Conservation (phyloP, 1,140 invertebrate genomes). For the Formica exsecta region DNA sequence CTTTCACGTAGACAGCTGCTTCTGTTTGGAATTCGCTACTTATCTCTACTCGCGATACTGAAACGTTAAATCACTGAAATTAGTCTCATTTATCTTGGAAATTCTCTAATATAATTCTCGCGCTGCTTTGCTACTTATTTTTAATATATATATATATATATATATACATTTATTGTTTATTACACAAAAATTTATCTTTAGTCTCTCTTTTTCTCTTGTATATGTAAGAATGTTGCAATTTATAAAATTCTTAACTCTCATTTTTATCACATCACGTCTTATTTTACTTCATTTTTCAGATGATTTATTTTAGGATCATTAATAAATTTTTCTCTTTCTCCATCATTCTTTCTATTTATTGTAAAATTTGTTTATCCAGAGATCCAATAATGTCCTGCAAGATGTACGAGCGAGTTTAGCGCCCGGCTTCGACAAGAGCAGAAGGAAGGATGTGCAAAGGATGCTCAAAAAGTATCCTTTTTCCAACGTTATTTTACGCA, state of each 20-base stretch:
- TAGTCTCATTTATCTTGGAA: constrained; percentile 8
- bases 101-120: neutral
- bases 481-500: constrained; percentile 7
- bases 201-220: neutral
- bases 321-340: neutral
- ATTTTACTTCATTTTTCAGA: neutral
- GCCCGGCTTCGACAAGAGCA: constrained; percentile 65
- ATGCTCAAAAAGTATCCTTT: constrained; percentile 85
- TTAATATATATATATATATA: no score
- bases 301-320: neutral
- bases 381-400: constrained; percentile 71
- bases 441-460: constrained; percentile 48
- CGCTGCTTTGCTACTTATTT: no score
- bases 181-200: neutral
- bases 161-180: neutral
- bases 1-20: neutral
- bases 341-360: neutral
- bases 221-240: no score
- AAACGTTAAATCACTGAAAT: neutral
- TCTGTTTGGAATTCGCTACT: constrained; percentile 7
- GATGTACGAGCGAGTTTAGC: constrained; percentile 68
- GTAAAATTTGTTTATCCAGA: constrained; percentile 69
- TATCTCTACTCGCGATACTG: neutral
- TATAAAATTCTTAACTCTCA: neutral
- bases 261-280: neutral